Evolutionary conservation across 2,113 vertebrate genomes (phyloP), one percentile per base, ranked within the genome.

Genomic region (Lampris incognitus): DNA sequence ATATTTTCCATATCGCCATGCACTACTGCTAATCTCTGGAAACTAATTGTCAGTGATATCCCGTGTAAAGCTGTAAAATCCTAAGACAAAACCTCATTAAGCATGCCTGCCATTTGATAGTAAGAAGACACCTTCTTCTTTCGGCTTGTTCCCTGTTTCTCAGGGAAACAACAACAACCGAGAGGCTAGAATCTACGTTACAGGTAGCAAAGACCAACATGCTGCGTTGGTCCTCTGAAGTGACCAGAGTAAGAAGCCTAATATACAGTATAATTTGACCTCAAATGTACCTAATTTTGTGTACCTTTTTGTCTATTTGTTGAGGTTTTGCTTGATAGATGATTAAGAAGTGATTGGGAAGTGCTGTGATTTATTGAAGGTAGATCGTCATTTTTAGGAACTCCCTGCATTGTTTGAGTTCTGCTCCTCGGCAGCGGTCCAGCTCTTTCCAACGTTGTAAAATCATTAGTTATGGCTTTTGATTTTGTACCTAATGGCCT

Each of bases 371-470:
- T 85, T 50, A 10, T 46, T 46, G 44, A 7, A 7, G 44, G 44
- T 7, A 46, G 44, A 11, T 51, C 11, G 49, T 51, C 49, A 5
- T n/a, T 72, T 62, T 54, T 58, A 68, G 65, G 52, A 52, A 42
- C 37, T 75, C 55, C 0, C 64, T 38, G 55, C 51, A 87, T 76
- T 81, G 66, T 83, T 76, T 2, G 9, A 46, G 44, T 46, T 4
- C 44, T 71, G 55, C 9, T 71, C 3, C 61, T 48, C 68, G 71
- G 73, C 83, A 78, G 66, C 67, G 24, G 44, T 66, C 56, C 60
- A 36, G 67, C 46, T 60, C 6, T 58, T 24, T 65, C 74, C 39
- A 63, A n/a, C 63, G 55, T 49, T 68, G 37, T 3, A 7, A 8
- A 57, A 37, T 13, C 55, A 8, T 40, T 41, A 59, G 39, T 38